Base-by-base conservation (phyloP, 1,140 invertebrate genomes). In the Maconellicoccus hirsutus region DNA sequence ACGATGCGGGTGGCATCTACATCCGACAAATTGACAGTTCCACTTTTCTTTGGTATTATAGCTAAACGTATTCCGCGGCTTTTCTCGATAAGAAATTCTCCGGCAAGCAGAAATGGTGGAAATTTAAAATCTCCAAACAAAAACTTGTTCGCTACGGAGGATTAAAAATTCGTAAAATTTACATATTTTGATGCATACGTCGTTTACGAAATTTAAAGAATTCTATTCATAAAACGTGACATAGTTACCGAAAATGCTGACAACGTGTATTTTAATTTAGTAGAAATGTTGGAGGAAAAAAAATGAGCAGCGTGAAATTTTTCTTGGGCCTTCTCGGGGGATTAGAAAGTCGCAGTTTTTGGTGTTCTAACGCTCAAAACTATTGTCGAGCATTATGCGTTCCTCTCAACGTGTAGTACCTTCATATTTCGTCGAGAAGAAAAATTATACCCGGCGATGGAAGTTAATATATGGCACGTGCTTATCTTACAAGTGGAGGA, bases 181-280 rank as follows among this genome's bases (percentile, higher is more conserved):
- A 52, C 42, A 52, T 52, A 52, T 52, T 52, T 52, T 52, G 10
- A 52, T 52, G 42, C 10, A 52, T 19, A 52, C 42, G 42, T 52
- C 42, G 42, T 52, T 52, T 52, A 52, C 42, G 16, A 52, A 52
- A 52, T 52, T 52, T 19, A 16, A 52, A 19, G 3, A 52, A 52
- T 52, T 52, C 42, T 19, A 19, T 52, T 52, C 42, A 52, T 52
- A 52, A 52, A 52, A 52, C 42, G 42, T 52, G 42, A 52, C 42
- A 52, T 52, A 52, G 42, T 52, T 52, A 52, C 42, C 42, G n/a
- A 52, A 52, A 52, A 52, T 52, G n/a, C 42, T 16, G 42, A 52
- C 42, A 52, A 3, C 12, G 42, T 52, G 42, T 52, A 52, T 52
- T 52, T 52, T 52, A 52, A 52, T 52, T 52, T 52, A 8, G 42